Conservation (phyloP, 2,888 invertebrate species). For the Coelinius sp. region DNA sequence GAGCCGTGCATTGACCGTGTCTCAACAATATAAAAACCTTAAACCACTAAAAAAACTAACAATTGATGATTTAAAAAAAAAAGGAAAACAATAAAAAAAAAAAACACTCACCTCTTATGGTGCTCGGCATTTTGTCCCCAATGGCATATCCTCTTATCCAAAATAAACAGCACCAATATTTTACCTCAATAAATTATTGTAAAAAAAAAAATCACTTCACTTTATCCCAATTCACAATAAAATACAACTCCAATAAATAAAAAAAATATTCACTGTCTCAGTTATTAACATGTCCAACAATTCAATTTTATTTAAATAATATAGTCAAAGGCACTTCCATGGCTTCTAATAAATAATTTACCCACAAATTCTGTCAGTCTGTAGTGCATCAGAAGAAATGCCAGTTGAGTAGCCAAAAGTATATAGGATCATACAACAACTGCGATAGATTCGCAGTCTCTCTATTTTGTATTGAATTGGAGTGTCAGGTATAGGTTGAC, state of each 20-base stretch:
- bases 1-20: constrained; percentile 1
- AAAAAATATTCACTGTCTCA: constrained; percentile 20
- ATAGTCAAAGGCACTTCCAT: constrained; percentile 49
- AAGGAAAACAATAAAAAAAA: neutral
- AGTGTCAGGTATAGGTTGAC: constrained; percentile 41
- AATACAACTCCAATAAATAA: neutral
- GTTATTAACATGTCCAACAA: neutral
- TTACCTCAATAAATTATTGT: constrained; percentile 25
- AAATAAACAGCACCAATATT: constrained; percentile 42
- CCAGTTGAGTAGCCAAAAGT: neutral
- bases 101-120: constrained; percentile 66
- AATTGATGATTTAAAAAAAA: neutral
- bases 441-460: constrained; percentile 12
- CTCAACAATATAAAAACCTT: no score
- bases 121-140: constrained; percentile 68
- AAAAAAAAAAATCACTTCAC: constrained; percentile 35
- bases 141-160: constrained; percentile 68
- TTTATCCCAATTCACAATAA: constrained; percentile 7
- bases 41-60: no score
- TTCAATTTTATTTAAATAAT: constrained; percentile 28
- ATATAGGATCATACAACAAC: constrained; percentile 25
- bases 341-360: constrained; percentile 39
- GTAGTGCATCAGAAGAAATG: neutral
- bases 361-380: constrained; percentile 20
- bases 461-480: constrained; percentile 3